These are phyloP conservation scores for Drosophila phalerata DNA, from an alignment of 2,888 invertebrate genomes.

Conservation along the genomic window DNA sequence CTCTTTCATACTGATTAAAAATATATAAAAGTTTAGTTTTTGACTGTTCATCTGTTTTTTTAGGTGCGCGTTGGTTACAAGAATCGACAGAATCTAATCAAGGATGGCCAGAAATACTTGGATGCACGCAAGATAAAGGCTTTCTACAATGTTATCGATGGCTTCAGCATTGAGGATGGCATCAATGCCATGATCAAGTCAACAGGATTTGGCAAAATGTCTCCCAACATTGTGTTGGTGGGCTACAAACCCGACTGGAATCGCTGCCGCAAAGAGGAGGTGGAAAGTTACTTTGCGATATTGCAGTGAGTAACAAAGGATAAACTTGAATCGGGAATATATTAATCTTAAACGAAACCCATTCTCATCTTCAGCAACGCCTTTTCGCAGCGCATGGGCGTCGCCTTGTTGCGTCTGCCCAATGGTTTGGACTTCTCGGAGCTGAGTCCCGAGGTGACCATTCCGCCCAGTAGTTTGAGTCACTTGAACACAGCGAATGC, in stretches of 20 bases:
- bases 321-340: too few relatives aligned
- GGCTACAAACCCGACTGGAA: conserved; percentile 98
- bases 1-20: too few relatives aligned
- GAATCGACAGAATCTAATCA: conserved; percentile 87
- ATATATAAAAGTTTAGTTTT: too few relatives aligned
- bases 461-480: conserved; percentile 67
- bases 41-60: too few relatives aligned
- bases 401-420: conserved; percentile 94
- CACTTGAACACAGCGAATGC: conserved; percentile 78
- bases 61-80: conserved; percentile 89
- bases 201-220: conserved; percentile 95
- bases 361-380: conserved; percentile 89
- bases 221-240: conserved; percentile 97
- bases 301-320: conserved; percentile 91
- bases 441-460: conserved; percentile 77
- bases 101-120: conserved; percentile 93
- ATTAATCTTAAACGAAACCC: not conserved
- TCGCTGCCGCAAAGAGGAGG: conserved; percentile 89
- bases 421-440: conserved; percentile 94
- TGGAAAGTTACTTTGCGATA: conserved; percentile 96
- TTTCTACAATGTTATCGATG: conserved; percentile 93
- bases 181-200: conserved; percentile 94
- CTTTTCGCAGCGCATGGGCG: conserved; percentile 96
- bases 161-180: conserved; percentile 91
- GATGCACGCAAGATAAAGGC: conserved; percentile 93